These are phyloP conservation scores for Eristalis tenax DNA, from an alignment of 2,888 invertebrate genomes.

Conservation along the genomic window DNA sequence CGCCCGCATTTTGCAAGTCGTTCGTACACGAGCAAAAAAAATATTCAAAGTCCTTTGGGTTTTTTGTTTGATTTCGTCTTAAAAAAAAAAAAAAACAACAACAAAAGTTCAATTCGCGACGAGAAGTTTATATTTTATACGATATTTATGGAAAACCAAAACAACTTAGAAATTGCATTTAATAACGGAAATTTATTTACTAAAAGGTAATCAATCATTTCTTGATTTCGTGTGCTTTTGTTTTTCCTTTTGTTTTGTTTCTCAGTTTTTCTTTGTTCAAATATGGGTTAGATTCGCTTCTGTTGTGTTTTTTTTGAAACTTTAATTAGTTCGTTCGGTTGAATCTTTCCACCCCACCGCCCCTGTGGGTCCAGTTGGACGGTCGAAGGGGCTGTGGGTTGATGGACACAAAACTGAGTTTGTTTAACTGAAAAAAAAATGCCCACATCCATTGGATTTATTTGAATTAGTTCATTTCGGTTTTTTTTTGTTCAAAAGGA, in stretches of 20 bases:
- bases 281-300: conserved; percentile 7
- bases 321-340: background rate
- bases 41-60: background rate
- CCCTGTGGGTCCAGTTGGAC: background rate
- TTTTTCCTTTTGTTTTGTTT: background rate
- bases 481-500: conserved; percentile 14
- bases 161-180: conserved; percentile 81
- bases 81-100: conserved; percentile 17
- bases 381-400: background rate
- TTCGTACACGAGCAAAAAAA: background rate
- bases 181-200: conserved; percentile 81
- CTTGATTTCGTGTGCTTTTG: conserved; percentile 29
- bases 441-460: background rate
- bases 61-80: background rate
- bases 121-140: conserved; percentile 59
- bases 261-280: conserved; percentile 12
- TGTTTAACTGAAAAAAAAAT: background rate
- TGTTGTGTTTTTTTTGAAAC: conserved; percentile 10
- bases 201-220: conserved; percentile 78
- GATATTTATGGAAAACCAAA: conserved; percentile 81
- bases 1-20: background rate
- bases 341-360: background rate
- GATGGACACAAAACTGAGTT: background rate
- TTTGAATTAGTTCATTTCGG: background rate
- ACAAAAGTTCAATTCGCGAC: conserved; percentile 45